Base-by-base conservation (phyloP, 2,888 invertebrate species). In the Tuberolachnus salignus region DNA sequence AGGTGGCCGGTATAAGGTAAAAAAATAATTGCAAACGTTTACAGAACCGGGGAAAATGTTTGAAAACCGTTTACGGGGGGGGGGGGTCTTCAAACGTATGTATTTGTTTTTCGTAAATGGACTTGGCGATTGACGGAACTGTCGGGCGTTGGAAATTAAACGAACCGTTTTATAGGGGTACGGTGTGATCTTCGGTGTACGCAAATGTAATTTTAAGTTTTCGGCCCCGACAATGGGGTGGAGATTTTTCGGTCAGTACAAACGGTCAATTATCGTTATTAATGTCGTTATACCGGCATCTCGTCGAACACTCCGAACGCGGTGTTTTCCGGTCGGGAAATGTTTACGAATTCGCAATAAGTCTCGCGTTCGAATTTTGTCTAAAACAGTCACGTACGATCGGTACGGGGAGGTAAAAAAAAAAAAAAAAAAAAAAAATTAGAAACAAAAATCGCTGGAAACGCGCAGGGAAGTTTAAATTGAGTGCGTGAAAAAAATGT, bases 301-400 rank as follows among this genome's bases (percentile, higher is more conserved):
- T 34, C 42, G 42, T 42, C 9, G 11, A 64, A 63, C 49, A 21
- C 51, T 51, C 10, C 19, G 9, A 46, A 55, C 44, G 9, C 9
- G 63, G 42, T 42, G 34, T 51, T 64, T 63, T 42, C 51, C 51
- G 72, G 19, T 61, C 21, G 14, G 19, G 14, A 66, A 75, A 75
- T 23, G 23, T 75, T 75, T 57, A 66, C 66, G 9, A 53, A 74
- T 74, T 74, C 53, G 44, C 66, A 66, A 66, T 66, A 57, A 26
- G 66, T 55, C 55, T 55, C 26, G 2, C 19, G 23, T 21, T 13
- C 3, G 14, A 19, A 10, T 55, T 75, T 75, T 66, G 66, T 46
- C n/a, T 75, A 57, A 75, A 75, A 55, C 55, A 61, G 74, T 75
- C 74, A 75, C 74, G 74, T 75, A 55, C 4, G 46, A 26, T 66